Base-by-base conservation (phyloP, 2,888 invertebrate species). In the Cylindroiulus punctatus region DNA sequence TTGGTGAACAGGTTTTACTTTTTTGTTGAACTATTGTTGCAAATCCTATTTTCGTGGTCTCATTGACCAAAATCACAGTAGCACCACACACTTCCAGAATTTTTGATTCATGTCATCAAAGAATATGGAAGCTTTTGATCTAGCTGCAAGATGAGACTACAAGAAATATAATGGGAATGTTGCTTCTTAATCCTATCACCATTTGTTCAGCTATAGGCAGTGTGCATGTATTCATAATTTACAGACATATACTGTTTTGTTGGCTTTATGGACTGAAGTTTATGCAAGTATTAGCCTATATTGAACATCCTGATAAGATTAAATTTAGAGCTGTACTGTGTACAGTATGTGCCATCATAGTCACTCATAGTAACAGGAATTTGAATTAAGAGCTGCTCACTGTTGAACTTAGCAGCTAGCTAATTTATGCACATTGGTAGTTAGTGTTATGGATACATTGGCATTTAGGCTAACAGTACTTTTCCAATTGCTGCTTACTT, bases 141-240 rank as follows among this genome's bases (percentile, higher is more conserved):
- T 40, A 4, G 8, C 5, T 40, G 40, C 40, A 40, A 40, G 4
- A 40, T 40, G 4, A 40, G 4, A 8, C 40, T 8, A 40, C 8
- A 8, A 4, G 4, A 40, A 40, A 40, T 8, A 40, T 40, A 4
- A 40, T 40, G 40, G 40, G 40, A 4, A 8, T 40, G 4, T 40
- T 40, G 40, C 5, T 8, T 8, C 40, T 40, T 40, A 8, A 7
- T 40, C 8, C 4, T 40, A 40, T 40, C 40, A 40, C 47, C 17
- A 47, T 65, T 65, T 65, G 14, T 65, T 26, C 22, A 10, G 65
- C 8, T 65, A 12, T 26, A 65, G 26, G 12, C 26, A 26, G 26
- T n/a, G n/a, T n/a, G n/a, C n/a, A n/a, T 65, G 65, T n/a, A n/a
- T 52, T 52, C 26, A 65, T 65, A 65, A 26, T 12, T 65, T 65